Percentiles rank a stretch among this genome's conserved stretches.
These are phyloP conservation scores for Bungarus multicinctus DNA, from an alignment of 2,113 vertebrate species.

Conservation along the genomic window DNA sequence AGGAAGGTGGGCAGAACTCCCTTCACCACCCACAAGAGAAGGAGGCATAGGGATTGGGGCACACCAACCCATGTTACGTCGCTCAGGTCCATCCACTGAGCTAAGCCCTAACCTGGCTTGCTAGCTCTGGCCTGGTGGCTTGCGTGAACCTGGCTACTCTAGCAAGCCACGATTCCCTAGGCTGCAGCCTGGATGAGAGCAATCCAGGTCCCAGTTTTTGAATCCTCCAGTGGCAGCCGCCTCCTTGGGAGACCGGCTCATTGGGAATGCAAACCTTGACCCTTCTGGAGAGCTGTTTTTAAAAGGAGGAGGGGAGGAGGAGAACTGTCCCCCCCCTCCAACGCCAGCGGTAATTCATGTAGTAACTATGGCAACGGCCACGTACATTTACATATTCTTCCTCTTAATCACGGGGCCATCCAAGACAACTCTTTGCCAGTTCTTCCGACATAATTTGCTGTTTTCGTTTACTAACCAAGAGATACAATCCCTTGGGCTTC, in stretches of 20 bases:
- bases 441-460: constrained; percentile 18
- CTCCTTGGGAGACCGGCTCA: neutral
- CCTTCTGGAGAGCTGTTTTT: neutral
- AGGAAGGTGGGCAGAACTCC: neutral
- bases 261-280: constrained; percentile 19
- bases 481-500: neutral
- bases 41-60: neutral
- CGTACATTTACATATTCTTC: constrained; percentile 32
- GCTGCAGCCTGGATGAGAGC: neutral
- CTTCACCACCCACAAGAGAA: neutral
- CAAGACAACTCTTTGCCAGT: constrained; percentile 9
- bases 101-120: neutral
- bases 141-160: neutral
- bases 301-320: neutral
- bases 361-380: constrained; percentile 24
- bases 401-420: constrained; percentile 33
- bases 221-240: neutral
- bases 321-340: neutral
- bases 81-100: neutral
- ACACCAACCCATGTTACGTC: neutral
- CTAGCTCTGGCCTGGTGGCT: neutral
- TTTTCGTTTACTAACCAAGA: neutral
- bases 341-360: constrained; percentile 16
- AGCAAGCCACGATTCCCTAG: neutral
- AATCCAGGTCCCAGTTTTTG: neutral